Evolutionary conservation across 2,113 vertebrate genomes (phyloP), one percentile per base, ranked within the genome.

Genomic region (Archocentrus centrarchus): DNA sequence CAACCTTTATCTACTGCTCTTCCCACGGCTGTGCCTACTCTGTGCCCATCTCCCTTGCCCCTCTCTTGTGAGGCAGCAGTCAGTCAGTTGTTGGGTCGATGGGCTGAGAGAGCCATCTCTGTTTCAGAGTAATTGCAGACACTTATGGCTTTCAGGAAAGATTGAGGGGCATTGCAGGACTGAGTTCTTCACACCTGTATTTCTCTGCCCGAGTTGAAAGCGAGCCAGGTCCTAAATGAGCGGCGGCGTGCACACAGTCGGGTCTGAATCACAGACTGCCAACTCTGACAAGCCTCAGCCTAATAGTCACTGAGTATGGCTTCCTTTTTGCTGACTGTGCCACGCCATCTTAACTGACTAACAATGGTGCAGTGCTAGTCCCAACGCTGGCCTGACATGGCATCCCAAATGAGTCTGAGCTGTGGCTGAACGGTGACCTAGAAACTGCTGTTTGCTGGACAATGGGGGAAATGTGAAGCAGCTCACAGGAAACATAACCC

Each of bases 121-220:
- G 35, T 50, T 81, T 86, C 63, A 63, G 64, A 91, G 87, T 89
- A 91, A 95, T 89, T 87, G 85, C 83, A 50, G 86, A 90, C 92
- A 91, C 91, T 92, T 88, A 84, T 37, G 59, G 87, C 82, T 61
- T 85, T 92, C 83, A 59, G 83, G 24, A 78, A 62, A 91, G 93
- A 94, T 82, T 86, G 84, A 94, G 86, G 57, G 83, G 86, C 79
- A 78, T 53, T 73, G 73, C 22, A 62, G 86, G 59, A 60, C 81
- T 47, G 79, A 90, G 75, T 88, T 53, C 61, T 90, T 61, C 41
- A 81, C 86, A 87, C 83, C 86, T 88, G 90, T 68, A 78, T 82
- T 90, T 81, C 24, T 14, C 81, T 32, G 80, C 75, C 10, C 5
- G 60, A 89, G 70, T 35, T 86, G 91, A 86, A 82, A 81, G 64